Conservation (phyloP, 2,797 vertebrate species). For the Siniperca scherzeri region DNA sequence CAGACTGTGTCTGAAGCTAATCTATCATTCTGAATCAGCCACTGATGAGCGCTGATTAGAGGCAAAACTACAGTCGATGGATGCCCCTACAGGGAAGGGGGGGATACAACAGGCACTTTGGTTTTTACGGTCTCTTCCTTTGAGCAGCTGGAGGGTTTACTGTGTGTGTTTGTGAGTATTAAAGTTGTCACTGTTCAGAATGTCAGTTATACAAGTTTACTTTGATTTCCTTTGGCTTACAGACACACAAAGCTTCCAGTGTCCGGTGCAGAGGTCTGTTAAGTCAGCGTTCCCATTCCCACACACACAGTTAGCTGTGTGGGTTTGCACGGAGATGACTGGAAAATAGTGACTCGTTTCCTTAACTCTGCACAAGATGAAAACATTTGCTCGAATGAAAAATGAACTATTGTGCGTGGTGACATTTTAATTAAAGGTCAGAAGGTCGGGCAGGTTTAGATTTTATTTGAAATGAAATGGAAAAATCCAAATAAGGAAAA, state of each 20-base stretch:
- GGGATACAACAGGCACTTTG: not conserved
- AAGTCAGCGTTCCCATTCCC: slow-evolving; percentile 54
- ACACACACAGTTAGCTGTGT: slow-evolving; percentile 53
- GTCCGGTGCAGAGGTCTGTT: slow-evolving; percentile 40
- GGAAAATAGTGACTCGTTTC: slow-evolving; percentile 43
- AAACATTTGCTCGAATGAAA: not conserved
- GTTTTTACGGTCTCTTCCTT: not conserved
- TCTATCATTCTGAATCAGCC: not conserved
- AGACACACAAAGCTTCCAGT: slow-evolving; percentile 53
- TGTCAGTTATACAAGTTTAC: slow-evolving; percentile 36
- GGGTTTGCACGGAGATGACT: slow-evolving; percentile 48
- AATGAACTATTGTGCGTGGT: not conserved
- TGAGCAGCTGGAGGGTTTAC: not conserved
- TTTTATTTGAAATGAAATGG: not conserved
- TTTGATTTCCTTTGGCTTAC: slow-evolving; percentile 51
- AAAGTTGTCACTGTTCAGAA: slow-evolving; percentile 35
- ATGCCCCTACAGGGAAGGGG: not conserved
- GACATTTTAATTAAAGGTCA: not conserved
- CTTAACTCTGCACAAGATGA: not conserved
- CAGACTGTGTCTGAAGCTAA: too few relatives aligned
- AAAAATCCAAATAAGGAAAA: not conserved
- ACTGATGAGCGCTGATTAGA: not conserved
- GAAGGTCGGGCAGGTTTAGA: not conserved
- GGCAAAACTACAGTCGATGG: not conserved
- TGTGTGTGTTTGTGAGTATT: not conserved